These are phyloP conservation scores for Falco concolor DNA, from an alignment of 2,797 vertebrate species.

Conservation along the genomic window DNA sequence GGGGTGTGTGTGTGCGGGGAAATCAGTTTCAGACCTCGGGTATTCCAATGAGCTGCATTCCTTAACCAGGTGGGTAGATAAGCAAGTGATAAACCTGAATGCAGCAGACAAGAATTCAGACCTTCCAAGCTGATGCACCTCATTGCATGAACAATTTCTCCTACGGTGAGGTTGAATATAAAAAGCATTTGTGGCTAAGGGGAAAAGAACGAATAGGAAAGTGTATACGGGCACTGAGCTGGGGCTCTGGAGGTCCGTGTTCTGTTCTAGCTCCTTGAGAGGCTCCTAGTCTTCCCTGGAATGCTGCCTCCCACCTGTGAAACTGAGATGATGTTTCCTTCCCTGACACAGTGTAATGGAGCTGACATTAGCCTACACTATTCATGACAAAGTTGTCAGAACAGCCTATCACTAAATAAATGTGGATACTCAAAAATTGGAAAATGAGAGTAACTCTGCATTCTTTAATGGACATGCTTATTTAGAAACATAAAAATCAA, in stretches of 20 bases:
- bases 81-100: background rate
- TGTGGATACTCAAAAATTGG: background rate
- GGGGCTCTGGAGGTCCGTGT: background rate
- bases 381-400: background rate
- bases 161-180: background rate
- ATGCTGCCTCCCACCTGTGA: background rate
- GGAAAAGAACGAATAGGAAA: background rate
- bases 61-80: background rate
- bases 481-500: background rate
- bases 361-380: background rate
- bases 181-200: background rate
- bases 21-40: background rate
- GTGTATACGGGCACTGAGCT: background rate
- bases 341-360: background rate
- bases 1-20: too few species aligned
- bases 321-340: background rate
- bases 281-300: background rate
- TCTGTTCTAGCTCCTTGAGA: background rate
- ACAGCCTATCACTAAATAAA: background rate
- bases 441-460: background rate
- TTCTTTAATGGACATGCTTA: background rate
- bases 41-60: background rate
- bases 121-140: background rate
- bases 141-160: background rate
- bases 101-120: background rate